These are phyloP conservation scores for Cacatua alba DNA, from an alignment of 2,113 vertebrate genomes.

Conservation along the genomic window DNA sequence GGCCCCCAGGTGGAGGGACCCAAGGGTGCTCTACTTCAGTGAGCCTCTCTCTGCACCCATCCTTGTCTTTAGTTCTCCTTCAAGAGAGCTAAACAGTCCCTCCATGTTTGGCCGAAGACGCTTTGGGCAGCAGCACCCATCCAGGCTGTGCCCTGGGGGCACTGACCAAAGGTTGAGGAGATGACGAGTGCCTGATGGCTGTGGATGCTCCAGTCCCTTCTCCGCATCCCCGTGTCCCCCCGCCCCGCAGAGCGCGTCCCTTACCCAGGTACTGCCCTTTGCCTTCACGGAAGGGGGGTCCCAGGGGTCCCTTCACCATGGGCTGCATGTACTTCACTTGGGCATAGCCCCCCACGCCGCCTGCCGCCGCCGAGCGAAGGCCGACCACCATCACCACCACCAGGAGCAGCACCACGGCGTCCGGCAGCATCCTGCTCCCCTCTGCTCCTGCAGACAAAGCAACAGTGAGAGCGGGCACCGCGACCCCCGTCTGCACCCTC, in stretches of 20 bases:
- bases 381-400: constrained; percentile 32
- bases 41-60: not conserved
- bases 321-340: constrained; percentile 96
- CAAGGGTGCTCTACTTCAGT: not conserved
- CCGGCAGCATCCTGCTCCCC: constrained; percentile 60
- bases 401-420: constrained; percentile 67
- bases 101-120: not conserved
- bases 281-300: constrained; percentile 96
- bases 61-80: too few species aligned
- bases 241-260: not conserved
- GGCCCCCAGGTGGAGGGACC: not conserved
- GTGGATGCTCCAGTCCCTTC: rapidly evolving
- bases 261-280: constrained; percentile 98
- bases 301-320: constrained; percentile 96
- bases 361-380: constrained; percentile 61
- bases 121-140: not conserved
- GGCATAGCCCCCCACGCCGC: constrained; percentile 84
- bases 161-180: not conserved
- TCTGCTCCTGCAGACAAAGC: not conserved
- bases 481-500: rapidly evolving
- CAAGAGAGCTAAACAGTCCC: not conserved
- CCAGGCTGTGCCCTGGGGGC: not conserved
- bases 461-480: not conserved
- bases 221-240: not conserved
- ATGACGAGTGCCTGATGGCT: not conserved